These are phyloP conservation scores for Lamproptera curius DNA, from an alignment of 2,888 invertebrate species.

Conservation along the genomic window DNA sequence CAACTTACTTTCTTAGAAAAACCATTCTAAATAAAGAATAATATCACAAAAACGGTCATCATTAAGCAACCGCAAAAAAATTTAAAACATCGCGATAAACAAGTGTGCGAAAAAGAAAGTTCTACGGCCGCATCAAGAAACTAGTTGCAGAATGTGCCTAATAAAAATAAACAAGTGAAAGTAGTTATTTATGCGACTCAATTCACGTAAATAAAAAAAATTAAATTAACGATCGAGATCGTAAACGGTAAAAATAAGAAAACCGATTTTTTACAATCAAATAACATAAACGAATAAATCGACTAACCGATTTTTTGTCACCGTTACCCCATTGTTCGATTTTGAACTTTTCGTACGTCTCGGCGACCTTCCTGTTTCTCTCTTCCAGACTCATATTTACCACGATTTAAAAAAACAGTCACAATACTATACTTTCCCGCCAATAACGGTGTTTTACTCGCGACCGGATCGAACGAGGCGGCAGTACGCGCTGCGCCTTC, in stretches of 20 bases:
- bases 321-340: slow-evolving; percentile 63
- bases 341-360: slow-evolving; percentile 66
- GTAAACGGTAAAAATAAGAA: neutral
- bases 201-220: too few relatives aligned
- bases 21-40: too few relatives aligned
- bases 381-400: slow-evolving; percentile 63
- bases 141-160: neutral
- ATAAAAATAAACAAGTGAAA: slow-evolving; percentile 21
- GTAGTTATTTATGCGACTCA: too few relatives aligned
- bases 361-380: slow-evolving; percentile 65
- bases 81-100: too few relatives aligned
- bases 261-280: too few relatives aligned
- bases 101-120: neutral
- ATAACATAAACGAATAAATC: slow-evolving; percentile 17
- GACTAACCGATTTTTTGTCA: slow-evolving; percentile 50
- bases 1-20: too few relatives aligned
- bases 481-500: slow-evolving; percentile 50
- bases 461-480: slow-evolving; percentile 38
- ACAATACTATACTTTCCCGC: slow-evolving; percentile 49
- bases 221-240: too few relatives aligned
- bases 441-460: slow-evolving; percentile 40
- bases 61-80: too few relatives aligned
- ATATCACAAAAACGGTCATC: too few relatives aligned
- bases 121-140: neutral
- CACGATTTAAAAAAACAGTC: slow-evolving; percentile 21